Conservation (phyloP, 2,797 vertebrate species). For the Pseudochromis fuscus region DNA sequence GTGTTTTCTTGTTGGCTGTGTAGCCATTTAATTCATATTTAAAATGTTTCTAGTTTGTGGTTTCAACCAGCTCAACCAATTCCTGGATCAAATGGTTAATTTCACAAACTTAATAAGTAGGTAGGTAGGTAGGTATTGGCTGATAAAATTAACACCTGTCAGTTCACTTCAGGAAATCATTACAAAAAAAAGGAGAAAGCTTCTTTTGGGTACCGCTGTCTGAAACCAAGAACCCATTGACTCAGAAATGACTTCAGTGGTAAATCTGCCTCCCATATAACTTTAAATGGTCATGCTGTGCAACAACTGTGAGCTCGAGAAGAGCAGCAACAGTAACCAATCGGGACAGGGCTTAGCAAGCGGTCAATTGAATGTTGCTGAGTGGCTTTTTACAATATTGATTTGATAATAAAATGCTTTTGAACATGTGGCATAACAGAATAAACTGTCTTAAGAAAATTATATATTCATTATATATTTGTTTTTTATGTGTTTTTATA, state of each 20-base stretch:
- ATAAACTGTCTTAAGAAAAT: constrained; percentile 21
- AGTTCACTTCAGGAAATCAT: neutral
- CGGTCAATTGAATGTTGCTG: constrained; percentile 24
- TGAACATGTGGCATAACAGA: constrained; percentile 29
- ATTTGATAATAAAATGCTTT: constrained; percentile 54
- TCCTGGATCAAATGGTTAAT: neutral
- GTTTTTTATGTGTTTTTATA: constrained; percentile 27
- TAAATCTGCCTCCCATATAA: neutral
- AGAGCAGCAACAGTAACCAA: constrained; percentile 2
- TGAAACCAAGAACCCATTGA: constrained; percentile 13
- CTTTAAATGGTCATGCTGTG: neutral
- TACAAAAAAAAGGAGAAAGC: neutral
- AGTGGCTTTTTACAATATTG: constrained; percentile 57
- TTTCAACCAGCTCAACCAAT: neutral
- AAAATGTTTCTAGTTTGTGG: neutral
- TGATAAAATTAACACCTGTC: neutral
- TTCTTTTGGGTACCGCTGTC: neutral
- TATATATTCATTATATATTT: constrained; percentile 43
- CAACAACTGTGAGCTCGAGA: neutral
- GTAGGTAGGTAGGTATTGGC: neutral
- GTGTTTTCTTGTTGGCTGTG: neutral
- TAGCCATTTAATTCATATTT: neutral
- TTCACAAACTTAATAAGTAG: neutral
- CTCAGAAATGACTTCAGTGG: neutral
- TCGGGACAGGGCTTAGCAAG: constrained; percentile 10